These are phyloP conservation scores for Anoplopoma fimbria DNA, from an alignment of 2,113 vertebrate genomes.

Conservation along the genomic window DNA sequence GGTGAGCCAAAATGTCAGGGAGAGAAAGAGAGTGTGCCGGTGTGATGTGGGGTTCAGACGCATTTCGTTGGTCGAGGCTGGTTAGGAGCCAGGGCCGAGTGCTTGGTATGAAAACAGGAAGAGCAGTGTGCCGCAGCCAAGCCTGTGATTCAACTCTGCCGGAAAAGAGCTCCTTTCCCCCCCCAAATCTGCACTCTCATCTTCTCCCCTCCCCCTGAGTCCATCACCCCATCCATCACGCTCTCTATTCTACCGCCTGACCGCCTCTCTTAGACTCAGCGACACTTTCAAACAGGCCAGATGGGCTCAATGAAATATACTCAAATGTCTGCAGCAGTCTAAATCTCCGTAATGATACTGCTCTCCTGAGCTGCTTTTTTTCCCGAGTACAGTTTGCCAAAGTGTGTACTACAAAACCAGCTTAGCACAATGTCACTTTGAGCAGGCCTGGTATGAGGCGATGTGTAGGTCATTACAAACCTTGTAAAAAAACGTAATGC, in stretches of 20 bases:
- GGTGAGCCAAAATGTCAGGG: conserved; percentile 49
- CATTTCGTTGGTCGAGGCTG: conserved; percentile 50
- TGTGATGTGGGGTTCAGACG: conserved; percentile 37
- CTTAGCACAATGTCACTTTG: conserved; percentile 21
- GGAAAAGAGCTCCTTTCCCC: conserved; percentile 62
- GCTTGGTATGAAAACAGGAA: conserved; percentile 77
- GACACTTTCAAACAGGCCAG: conserved; percentile 68
- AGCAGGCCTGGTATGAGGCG: background rate
- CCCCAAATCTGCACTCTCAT: conserved; percentile 79
- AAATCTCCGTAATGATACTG: conserved; percentile 50
- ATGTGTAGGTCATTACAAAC: conserved; percentile 18
- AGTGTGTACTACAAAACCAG: conserved; percentile 26
- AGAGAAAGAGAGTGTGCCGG: conserved; percentile 13
- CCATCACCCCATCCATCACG: conserved; percentile 65
- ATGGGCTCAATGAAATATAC: conserved; percentile 67
- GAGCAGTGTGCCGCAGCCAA: conserved; percentile 78
- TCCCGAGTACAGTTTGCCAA: conserved; percentile 27
- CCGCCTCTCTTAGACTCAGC: conserved; percentile 64
- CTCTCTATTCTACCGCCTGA: conserved; percentile 46
- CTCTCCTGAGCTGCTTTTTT: conserved; percentile 43
- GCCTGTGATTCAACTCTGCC: conserved; percentile 68
- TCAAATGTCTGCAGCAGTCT: conserved; percentile 30
- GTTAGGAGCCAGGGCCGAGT: conserved; percentile 60
- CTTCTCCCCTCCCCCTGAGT: conserved; percentile 50
- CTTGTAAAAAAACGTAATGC: background rate